Conservation (phyloP, 2,888 invertebrate species). For the Stratiomys singularior region DNA sequence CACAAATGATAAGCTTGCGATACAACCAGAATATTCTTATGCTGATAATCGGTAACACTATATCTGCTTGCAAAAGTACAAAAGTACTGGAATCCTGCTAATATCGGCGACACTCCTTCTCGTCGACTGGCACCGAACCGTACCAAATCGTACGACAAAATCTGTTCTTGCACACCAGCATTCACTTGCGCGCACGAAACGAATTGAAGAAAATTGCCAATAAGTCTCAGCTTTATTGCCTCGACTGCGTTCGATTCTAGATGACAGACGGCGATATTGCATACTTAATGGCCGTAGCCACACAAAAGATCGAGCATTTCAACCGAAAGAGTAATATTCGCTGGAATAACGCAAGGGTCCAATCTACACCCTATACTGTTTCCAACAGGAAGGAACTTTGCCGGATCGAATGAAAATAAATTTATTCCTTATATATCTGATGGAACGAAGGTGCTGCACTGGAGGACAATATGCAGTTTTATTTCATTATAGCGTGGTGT, state of each 20-base stretch:
- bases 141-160: slow-evolving; percentile 40
- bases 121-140: slow-evolving; percentile 2
- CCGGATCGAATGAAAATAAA: slow-evolving; percentile 30
- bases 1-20: background rate
- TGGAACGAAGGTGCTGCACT: slow-evolving; percentile 28
- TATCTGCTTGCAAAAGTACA: background rate
- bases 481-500: slow-evolving; percentile 7
- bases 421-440: slow-evolving; percentile 37
- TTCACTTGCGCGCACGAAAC: slow-evolving; percentile 14
- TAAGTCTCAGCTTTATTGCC: slow-evolving; percentile 36
- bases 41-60: background rate
- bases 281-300: slow-evolving; percentile 48
- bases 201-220: slow-evolving; percentile 42
- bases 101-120: slow-evolving; percentile 28
- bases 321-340: slow-evolving; percentile 14
- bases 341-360: slow-evolving; percentile 32
- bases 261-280: slow-evolving; percentile 51
- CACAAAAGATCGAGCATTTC: slow-evolving; percentile 33
- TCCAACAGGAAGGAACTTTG: background rate
- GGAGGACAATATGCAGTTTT: background rate
- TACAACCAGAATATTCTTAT: background rate
- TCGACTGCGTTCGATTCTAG: slow-evolving; percentile 40
- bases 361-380: slow-evolving; percentile 35
- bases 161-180: background rate
- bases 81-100: background rate